Conservation (phyloP, 2,888 invertebrate genomes). For the Lithophane semibrunnea region DNA sequence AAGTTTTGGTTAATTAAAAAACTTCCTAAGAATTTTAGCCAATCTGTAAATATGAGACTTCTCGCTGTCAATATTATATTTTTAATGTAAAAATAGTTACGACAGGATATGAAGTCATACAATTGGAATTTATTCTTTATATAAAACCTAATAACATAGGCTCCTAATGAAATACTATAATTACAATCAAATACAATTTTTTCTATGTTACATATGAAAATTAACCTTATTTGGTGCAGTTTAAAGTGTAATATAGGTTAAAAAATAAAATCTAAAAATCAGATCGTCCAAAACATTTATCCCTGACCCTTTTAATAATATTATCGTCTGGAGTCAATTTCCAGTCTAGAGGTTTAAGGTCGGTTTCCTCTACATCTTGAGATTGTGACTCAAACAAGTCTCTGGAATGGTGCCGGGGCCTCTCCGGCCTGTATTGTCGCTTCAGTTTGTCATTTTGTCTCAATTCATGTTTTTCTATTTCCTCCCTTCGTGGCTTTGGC, state of each 20-base stretch:
- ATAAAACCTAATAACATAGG: constrained; percentile 51
- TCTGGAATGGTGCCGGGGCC: constrained; percentile 77
- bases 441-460: constrained; percentile 62
- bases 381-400: constrained; percentile 86
- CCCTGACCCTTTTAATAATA: constrained; percentile 80
- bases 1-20: constrained; percentile 55
- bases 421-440: constrained; percentile 68
- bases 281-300: constrained; percentile 83
- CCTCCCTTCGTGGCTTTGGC: constrained; percentile 69
- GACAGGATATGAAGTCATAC: constrained; percentile 63
- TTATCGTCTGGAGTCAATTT: constrained; percentile 82
- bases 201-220: constrained; percentile 16
- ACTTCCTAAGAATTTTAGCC: constrained; percentile 55
- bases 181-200: constrained; percentile 24
- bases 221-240: constrained; percentile 38
- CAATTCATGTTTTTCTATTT: constrained; percentile 65
- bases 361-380: constrained; percentile 78
- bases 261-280: constrained; percentile 74
- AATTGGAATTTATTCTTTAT: constrained; percentile 62
- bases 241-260: constrained; percentile 62
- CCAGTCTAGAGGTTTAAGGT: constrained; percentile 77
- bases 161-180: constrained; percentile 46
- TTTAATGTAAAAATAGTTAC: constrained; percentile 65
- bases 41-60: constrained; percentile 61
- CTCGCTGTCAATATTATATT: constrained; percentile 62